Evolutionary conservation across 2,888 invertebrate genomes (phyloP).

Genomic region (Emmelina monodactyla): DNA sequence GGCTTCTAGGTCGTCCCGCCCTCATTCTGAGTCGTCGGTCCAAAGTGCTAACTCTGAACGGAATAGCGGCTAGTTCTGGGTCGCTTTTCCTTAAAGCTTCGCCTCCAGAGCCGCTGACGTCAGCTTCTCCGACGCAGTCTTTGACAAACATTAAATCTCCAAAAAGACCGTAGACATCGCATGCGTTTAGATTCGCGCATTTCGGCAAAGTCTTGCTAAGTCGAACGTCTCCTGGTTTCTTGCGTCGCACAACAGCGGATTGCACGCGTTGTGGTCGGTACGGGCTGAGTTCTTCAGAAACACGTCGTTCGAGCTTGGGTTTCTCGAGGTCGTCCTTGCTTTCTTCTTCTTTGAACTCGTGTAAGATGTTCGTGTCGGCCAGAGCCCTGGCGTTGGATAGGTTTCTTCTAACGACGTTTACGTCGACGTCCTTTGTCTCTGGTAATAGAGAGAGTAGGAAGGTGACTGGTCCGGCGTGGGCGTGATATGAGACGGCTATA

Average conservation of each 20-base stretch:
- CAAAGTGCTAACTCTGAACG: constrained; percentile 81
- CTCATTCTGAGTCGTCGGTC: constrained; percentile 84
- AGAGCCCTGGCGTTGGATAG: constrained; percentile 46
- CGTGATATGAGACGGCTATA: constrained; percentile 91
- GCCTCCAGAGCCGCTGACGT: constrained; percentile 74
- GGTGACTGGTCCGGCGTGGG: constrained; percentile 90
- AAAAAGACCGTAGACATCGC: constrained; percentile 89
- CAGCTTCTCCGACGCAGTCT: constrained; percentile 83
- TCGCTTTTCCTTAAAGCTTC: constrained; percentile 82
- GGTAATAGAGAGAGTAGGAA: constrained; percentile 83
- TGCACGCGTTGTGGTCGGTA: constrained; percentile 52
- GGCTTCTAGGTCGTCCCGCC: constrained; percentile 79
- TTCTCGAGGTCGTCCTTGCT: constrained; percentile 44
- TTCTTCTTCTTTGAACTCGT: constrained; percentile 52
- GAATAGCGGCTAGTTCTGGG: constrained; percentile 84
- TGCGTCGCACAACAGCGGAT: constrained; percentile 47
- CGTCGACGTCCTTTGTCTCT: constrained; percentile 62
- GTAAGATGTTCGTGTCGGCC: constrained; percentile 38
- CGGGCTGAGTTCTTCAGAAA: constrained; percentile 65
- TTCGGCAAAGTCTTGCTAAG: constrained; percentile 83
- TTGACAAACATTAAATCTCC: constrained; percentile 89
- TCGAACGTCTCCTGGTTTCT: constrained; percentile 62
- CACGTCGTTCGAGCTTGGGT: constrained; percentile 71
- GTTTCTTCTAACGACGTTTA: constrained; percentile 47
- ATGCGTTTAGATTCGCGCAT: constrained; percentile 73